Conservation (phyloP, 2,888 invertebrate species). For the Diachrysia chrysitis region DNA sequence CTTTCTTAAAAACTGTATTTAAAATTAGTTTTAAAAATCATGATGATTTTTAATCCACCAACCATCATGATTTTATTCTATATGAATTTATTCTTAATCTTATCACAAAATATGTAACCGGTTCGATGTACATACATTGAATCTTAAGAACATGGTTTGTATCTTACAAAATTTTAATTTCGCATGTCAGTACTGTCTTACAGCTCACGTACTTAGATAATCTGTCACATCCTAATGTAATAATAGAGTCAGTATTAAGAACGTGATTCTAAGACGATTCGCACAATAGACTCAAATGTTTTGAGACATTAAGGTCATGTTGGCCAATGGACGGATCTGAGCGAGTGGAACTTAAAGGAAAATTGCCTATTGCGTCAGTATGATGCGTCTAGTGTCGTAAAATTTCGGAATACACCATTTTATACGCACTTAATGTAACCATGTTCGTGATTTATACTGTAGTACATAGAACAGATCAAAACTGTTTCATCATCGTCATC, state of each 20-base stretch:
- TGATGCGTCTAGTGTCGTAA: slow-evolving; percentile 55
- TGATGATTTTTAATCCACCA: too few species aligned
- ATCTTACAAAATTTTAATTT: slow-evolving; percentile 12
- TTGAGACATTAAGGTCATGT: slow-evolving; percentile 71
- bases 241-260: slow-evolving; percentile 35
- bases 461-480: slow-evolving; percentile 12
- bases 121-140: not conserved
- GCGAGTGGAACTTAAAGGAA: slow-evolving; percentile 71
- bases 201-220: slow-evolving; percentile 28
- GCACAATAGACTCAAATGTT: slow-evolving; percentile 58
- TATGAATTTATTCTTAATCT: too few species aligned
- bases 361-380: slow-evolving; percentile 61
- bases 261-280: slow-evolving; percentile 47
- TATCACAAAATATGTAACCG: too few species aligned
- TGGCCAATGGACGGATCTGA: slow-evolving; percentile 68
- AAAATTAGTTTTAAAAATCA: too few species aligned
- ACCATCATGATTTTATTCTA: too few species aligned
- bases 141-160: not conserved
- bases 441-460: slow-evolving; percentile 22
- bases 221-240: slow-evolving; percentile 47
- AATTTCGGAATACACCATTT: slow-evolving; percentile 49
- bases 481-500: slow-evolving; percentile 8
- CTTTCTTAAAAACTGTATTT: too few species aligned
- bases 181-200: slow-evolving; percentile 24
- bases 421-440: slow-evolving; percentile 44